A percentile compares a stretch with the other conserved stretches of the same genome.
Conservation (phyloP, 2,113 vertebrate species). For the Cyprinodon variegatus region DNA sequence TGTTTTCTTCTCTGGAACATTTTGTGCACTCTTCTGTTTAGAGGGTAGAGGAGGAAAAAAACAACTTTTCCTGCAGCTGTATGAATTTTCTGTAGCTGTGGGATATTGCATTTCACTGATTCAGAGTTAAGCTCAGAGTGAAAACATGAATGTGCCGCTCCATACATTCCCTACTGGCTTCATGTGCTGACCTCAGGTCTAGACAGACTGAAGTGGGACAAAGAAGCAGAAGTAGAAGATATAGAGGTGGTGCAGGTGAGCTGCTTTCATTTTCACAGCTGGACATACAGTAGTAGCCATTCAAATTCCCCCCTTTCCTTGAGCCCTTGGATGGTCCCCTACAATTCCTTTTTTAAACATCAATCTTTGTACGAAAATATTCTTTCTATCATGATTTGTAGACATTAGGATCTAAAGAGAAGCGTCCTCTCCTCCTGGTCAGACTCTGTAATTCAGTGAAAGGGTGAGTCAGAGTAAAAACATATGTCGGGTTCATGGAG, state of each 20-base stretch:
- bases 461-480: no score
- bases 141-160: constrained; percentile 32
- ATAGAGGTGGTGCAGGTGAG: constrained; percentile 19
- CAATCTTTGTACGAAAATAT: no score
- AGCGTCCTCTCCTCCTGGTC: not conserved
- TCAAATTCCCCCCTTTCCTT: no score
- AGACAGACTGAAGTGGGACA: constrained; percentile 31
- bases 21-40: constrained; percentile 44
- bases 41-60: not conserved
- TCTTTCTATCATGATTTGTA: no score
- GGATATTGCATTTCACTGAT: constrained; percentile 48
- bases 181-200: constrained; percentile 55
- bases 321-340: no score
- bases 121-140: constrained; percentile 31
- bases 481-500: no score
- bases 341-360: no score
- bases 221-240: constrained; percentile 21
- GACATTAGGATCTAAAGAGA: not conserved
- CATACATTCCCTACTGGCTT: constrained; percentile 13
- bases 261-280: constrained; percentile 51
- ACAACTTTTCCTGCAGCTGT: constrained; percentile 27
- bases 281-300: not conserved
- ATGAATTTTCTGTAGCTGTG: constrained; percentile 35
- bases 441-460: no score
- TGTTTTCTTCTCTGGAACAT: constrained; percentile 55